Percentiles rank a stretch among this genome's conserved stretches.
Conservation (phyloP, 64 coral and sea anemone genomes). For the Porites australiensis region DNA sequence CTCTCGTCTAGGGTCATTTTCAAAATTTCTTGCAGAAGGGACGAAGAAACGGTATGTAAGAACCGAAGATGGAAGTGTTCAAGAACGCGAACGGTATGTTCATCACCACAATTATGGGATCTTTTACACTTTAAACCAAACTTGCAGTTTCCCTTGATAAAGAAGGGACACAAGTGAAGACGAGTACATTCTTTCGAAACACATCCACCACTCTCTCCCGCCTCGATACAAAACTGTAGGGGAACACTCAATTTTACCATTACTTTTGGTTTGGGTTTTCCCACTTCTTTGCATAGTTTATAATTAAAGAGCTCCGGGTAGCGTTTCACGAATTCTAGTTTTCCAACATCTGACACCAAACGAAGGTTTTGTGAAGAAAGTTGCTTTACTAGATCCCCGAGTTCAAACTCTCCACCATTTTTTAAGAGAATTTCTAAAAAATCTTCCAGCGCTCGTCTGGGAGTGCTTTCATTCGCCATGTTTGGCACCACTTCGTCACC, state of each 20-base stretch:
- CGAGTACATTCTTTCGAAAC: conserved; percentile 19
- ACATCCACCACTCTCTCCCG: conserved; percentile 59
- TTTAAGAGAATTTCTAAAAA: conserved; percentile 30
- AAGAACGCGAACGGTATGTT: not conserved
- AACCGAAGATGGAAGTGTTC: conserved; percentile 15
- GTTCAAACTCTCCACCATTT: conserved; percentile 43
- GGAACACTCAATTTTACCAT: conserved; percentile 56
- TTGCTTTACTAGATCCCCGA: conserved; percentile 48
- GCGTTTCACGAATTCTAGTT: conserved; percentile 22
- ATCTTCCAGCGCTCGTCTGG: conserved; percentile 25
- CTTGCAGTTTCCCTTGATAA: no score
- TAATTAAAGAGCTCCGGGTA: conserved; percentile 45
- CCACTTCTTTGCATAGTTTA: not conserved
- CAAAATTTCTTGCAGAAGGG: conserved; percentile 44
- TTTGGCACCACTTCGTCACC: no score
- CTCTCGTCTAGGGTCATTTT: conserved; percentile 60
- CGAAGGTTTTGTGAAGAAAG: conserved; percentile 26
- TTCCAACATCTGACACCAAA: conserved; percentile 10
- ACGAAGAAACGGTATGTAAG: not conserved
- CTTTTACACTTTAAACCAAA: no score
- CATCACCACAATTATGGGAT: no score
- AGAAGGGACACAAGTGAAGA: conserved; percentile 86
- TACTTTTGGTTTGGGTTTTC: conserved; percentile 62
- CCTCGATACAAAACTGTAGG: conserved; percentile 73
- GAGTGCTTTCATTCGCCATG: no score